Evolutionary conservation across 1,140 invertebrate species (phyloP), one percentile per base, ranked within the genome.

Genomic region (Temnothorax curvispinosus): DNA sequence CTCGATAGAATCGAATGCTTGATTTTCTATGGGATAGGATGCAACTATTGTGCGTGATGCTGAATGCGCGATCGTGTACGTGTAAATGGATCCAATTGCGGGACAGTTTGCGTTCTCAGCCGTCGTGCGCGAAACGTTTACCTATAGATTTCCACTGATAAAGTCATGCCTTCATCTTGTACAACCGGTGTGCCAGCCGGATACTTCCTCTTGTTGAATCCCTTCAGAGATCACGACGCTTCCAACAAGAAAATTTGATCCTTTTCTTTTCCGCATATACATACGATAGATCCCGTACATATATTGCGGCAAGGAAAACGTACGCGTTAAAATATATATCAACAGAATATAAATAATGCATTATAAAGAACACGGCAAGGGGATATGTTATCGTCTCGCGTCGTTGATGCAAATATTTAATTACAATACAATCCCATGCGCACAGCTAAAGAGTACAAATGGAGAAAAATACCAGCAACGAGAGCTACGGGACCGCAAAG

Each of bases 1-100:
- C 90, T 85, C 86, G 87, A 87, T 90, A 91, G 90, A 92, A 93
- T 93, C 90, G 90, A 87, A 69, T 82, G 80, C 85, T 74, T 93
- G 92, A 93, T 93, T 93, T 93, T 93, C 92, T 93, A 93, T 92
- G 81, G 92, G 90, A 88, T 90, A 87, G 88, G 71, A 65, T 72
- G 13, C 44, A 64, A 58, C 74, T 69, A 91, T 93, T 93, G 92
- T 92, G 91, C 87, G 69, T 90, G 87, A 84, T 86, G 87, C 50
- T 80, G 84, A 75, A 76, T 77, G 69, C 71, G 11, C 41, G 35
- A 71, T 15, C 78, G 78, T 56, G 52, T 41, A 71, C 67, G 65
- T 81, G 65, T 81, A 71, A 81, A 41, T 60, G 67, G 69, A 77
- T 78, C 54, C 86, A 84, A 88, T 64, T 72, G 75, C 64, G 64